Percentiles rank a stretch among this genome's conserved stretches.
These are phyloP conservation scores for Oncorhynchus keta DNA, from an alignment of 2,113 vertebrate genomes.

Conservation along the genomic window DNA sequence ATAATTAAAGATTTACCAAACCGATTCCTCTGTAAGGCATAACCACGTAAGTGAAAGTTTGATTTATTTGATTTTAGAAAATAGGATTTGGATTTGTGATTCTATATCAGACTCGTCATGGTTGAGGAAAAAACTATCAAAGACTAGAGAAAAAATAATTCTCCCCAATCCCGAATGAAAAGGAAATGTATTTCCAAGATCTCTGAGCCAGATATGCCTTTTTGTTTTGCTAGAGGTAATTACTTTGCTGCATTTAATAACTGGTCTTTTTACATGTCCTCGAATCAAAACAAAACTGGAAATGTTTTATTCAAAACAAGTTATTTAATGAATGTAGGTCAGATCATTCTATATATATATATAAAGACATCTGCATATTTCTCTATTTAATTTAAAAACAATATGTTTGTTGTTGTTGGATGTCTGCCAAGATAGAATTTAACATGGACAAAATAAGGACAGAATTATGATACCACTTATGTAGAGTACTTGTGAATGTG, in stretches of 20 bases:
- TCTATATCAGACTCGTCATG: slow-evolving; percentile 2
- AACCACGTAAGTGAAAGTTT: slow-evolving; percentile 5
- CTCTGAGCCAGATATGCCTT: not conserved
- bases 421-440: not conserved
- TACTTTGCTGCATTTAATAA: slow-evolving; percentile 8
- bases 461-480: too few relatives aligned
- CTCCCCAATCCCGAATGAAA: not conserved
- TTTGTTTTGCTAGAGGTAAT: slow-evolving; percentile 3
- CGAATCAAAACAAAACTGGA: slow-evolving; percentile 4
- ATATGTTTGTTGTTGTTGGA: not conserved
- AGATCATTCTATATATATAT: not conserved
- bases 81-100: slow-evolving; percentile 11
- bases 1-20: slow-evolving; percentile 33
- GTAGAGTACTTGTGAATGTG: too few relatives aligned
- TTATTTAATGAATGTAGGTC: not conserved
- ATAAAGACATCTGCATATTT: not conserved
- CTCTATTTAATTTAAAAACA: not conserved
- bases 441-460: too few relatives aligned
- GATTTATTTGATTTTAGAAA: slow-evolving; percentile 8
- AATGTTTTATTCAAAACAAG: slow-evolving; percentile 2
- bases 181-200: not conserved
- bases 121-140: not conserved
- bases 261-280: slow-evolving; percentile 14
- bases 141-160: not conserved
- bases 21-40: slow-evolving; percentile 13